Base-by-base conservation (phyloP, 1,140 invertebrate genomes). In the Drosophila sproati region DNA sequence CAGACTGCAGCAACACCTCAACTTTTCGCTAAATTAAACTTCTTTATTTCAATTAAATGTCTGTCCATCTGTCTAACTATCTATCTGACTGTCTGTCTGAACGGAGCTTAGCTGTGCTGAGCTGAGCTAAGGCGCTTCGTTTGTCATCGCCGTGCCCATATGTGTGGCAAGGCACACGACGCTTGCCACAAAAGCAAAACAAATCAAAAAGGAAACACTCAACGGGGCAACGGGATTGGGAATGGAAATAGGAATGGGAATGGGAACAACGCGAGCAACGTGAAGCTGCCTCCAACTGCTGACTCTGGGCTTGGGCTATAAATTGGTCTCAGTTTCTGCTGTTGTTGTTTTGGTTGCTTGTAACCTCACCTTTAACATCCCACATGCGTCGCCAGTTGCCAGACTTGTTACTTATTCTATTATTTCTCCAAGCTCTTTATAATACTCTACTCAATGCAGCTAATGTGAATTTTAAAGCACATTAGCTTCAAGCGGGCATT, bases 361-460 rank as follows among this genome's bases (percentile, higher is more conserved):
- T 80, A 88, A 91, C 87, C 87, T 91, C 87, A 91, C 87, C 87
- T 91, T 91, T 90, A 91, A 91, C 87, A 87, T 91, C 87, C 87
- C 87, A 91, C 87, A 91, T 91, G 87, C 87, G 87, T 91, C 75
- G 79, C 56, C 73, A 52, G 56, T 70, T 78, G 47, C 57, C 80
- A 83, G 82, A 75, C 82, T 86, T 74, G 69, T 55, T 48, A 52
- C 50, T 57, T 31, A 73, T 73, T 69, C 71, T 73, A 54, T 52
- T 60, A 48, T 68, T 73, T 59, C 35, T 12, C 12, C 29, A 61
- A 73, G 71, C 66, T 61, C 56, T 71, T 73, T 59, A 59, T 54
- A 54, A 68, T 55, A 73, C 60, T 8, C 68, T 55, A 34, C 32
- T 34, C 51, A 63, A 63, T 62, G 28, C 41, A 41, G 31, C n/a